These are phyloP conservation scores for Ceramica pisi DNA, from an alignment of 2,888 invertebrate genomes.

Conservation along the genomic window DNA sequence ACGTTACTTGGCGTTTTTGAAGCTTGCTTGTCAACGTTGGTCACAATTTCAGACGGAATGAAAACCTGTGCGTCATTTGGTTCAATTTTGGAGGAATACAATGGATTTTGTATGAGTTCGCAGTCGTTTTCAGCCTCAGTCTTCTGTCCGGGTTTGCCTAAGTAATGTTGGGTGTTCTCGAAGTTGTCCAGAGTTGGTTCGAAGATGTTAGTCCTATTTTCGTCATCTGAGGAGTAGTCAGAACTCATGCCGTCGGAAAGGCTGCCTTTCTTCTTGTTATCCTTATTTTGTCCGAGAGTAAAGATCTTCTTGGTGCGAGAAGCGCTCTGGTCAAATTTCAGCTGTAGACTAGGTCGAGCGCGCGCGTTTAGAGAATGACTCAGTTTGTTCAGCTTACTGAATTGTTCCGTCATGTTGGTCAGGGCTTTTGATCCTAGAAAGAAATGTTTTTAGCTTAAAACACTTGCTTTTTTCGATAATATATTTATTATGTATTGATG, in stretches of 20 bases:
- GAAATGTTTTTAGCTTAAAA: conserved; percentile 8
- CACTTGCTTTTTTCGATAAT: not conserved
- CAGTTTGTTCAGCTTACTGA: conserved; percentile 95
- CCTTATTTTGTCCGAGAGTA: conserved; percentile 85
- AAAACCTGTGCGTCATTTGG: conserved; percentile 88
- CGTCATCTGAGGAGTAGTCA: conserved; percentile 90
- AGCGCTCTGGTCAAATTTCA: conserved; percentile 86
- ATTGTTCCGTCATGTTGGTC: conserved; percentile 96
- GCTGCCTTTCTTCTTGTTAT: conserved; percentile 92
- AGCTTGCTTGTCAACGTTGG: conserved; percentile 71
- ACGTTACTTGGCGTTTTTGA: conserved; percentile 82
- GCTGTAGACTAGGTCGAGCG: conserved; percentile 88
- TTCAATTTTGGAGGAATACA: conserved; percentile 88
- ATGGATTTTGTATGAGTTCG: conserved; percentile 86
- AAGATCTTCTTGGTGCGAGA: conserved; percentile 88
- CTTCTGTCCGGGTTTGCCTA: conserved; percentile 78
- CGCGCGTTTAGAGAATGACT: conserved; percentile 92
- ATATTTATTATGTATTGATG: not conserved
- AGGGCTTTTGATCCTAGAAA: conserved; percentile 95
- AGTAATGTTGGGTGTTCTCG: conserved; percentile 88
- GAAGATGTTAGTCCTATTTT: conserved; percentile 87
- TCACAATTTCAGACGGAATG: conserved; percentile 90
- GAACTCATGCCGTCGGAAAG: conserved; percentile 92
- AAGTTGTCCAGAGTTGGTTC: conserved; percentile 89
- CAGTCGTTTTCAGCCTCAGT: conserved; percentile 82